phyloP scores from a whole-genome alignment of 2,888 invertebrate species.

The Megastigmus dorsalis region DNA sequence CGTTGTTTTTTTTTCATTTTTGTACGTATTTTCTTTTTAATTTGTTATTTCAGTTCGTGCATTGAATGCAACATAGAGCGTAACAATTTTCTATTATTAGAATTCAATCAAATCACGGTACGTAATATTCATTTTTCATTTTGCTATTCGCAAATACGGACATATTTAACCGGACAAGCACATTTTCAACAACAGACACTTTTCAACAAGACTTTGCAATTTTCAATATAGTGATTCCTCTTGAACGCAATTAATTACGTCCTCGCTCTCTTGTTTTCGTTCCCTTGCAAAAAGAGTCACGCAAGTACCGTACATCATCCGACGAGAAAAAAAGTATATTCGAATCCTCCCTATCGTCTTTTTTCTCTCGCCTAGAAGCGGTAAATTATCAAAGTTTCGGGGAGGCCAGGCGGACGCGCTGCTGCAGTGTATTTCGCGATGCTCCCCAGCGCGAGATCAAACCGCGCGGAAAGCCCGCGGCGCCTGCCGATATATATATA shows the following conservation, averaged over 20 bases:
- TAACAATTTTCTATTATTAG: too few species aligned
- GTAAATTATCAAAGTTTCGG: slow-evolving; percentile 37
- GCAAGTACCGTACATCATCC: not conserved
- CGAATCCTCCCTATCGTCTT: not conserved
- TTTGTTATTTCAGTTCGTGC: too few species aligned
- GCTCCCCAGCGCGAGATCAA: slow-evolving; percentile 10
- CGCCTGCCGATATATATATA: too few species aligned
- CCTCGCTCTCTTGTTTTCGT: not conserved
- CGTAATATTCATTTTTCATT: too few species aligned
- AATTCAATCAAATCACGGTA: too few species aligned
- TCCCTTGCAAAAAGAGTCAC: not conserved
- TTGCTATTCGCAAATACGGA: too few species aligned
- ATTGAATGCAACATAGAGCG: too few species aligned
- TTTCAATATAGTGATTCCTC: too few species aligned
- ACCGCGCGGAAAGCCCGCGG: slow-evolving; percentile 27
- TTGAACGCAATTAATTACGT: not conserved
- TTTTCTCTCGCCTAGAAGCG: not conserved
- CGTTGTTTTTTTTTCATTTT: too few species aligned
- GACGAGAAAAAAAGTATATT: not conserved
- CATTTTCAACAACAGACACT: not conserved
- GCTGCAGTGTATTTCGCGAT: not conserved
- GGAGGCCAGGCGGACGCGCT: too few species aligned
- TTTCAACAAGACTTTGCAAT: not conserved
- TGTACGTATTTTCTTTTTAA: too few species aligned
- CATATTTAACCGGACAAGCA: too few species aligned